Evolutionary conservation across 2,797 vertebrate species (phyloP).

Genomic region (Lepilemur ruficaudatus): DNA sequence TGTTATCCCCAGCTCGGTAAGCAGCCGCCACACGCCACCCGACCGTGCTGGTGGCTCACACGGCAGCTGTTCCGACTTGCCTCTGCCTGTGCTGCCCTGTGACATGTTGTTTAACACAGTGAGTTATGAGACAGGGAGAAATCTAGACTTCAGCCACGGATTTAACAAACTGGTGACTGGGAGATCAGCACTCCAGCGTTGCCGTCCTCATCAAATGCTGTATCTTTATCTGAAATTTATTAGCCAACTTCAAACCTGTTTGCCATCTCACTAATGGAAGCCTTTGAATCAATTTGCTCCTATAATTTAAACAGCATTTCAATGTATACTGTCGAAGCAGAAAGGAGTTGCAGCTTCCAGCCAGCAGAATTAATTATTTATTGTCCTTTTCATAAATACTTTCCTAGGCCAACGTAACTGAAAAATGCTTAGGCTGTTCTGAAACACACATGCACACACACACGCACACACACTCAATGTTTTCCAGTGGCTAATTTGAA

Average conservation of each 20-base stretch:
- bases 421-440: constrained; percentile 71
- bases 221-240: constrained; percentile 87
- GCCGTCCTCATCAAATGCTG: constrained; percentile 72
- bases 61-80: neutral
- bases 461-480: neutral
- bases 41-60: neutral
- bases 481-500: constrained; percentile 80
- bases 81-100: constrained; percentile 47
- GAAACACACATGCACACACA: neutral
- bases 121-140: constrained; percentile 74
- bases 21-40: neutral
- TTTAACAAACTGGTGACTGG: constrained; percentile 73
- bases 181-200: constrained; percentile 64
- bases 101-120: constrained; percentile 73
- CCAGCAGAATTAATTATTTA: constrained; percentile 85
- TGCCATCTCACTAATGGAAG: constrained; percentile 87
- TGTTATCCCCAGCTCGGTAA: neutral
- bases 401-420: constrained; percentile 56
- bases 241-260: constrained; percentile 82
- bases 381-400: constrained; percentile 84
- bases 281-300: constrained; percentile 86
- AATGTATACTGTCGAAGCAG: constrained; percentile 81
- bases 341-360: constrained; percentile 78
- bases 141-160: constrained; percentile 73
- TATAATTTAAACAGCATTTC: constrained; percentile 86